A percentile compares a stretch with the other conserved stretches of the same genome.
phyloP scores from a whole-genome alignment of 2,797 vertebrate genomes.

The Pipistrellus kuhlii region DNA sequence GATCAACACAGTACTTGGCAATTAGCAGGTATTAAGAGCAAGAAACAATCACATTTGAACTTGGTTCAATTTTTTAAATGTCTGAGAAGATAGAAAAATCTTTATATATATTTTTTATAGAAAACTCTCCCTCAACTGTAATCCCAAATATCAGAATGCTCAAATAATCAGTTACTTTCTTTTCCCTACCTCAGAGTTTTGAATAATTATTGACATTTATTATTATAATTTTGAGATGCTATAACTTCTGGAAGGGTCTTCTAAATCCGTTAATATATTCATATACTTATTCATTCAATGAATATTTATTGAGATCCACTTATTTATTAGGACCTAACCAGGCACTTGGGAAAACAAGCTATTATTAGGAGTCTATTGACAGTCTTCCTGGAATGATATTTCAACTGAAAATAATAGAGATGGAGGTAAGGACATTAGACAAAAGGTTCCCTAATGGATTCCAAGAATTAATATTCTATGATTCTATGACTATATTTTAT shows the following conservation, averaged over 20 bases:
- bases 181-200: background rate
- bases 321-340: slow-evolving; percentile 3
- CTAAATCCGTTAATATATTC: slow-evolving; percentile 37
- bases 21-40: slow-evolving; percentile 31
- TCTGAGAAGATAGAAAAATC: background rate
- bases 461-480: background rate
- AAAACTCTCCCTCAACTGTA: slow-evolving; percentile 26
- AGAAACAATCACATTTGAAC: slow-evolving; percentile 36
- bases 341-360: slow-evolving; percentile 2
- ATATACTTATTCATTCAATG: slow-evolving; percentile 28
- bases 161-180: background rate
- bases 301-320: slow-evolving; percentile 31
- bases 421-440: background rate
- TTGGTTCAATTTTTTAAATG: slow-evolving; percentile 46
- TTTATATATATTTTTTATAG: slow-evolving; percentile 35
- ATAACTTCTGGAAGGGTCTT: slow-evolving; percentile 12
- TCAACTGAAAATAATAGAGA: slow-evolving; percentile 24
- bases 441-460: background rate
- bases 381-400: slow-evolving; percentile 6
- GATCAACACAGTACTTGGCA: background rate
- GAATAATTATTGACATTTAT: slow-evolving; percentile 23
- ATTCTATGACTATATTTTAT: slow-evolving; percentile 28
- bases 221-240: slow-evolving; percentile 32
- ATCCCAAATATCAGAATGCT: slow-evolving; percentile 29
- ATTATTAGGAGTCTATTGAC: background rate